Base-by-base conservation (phyloP, 1,140 invertebrate species). In the Neelides sp. region DNA sequence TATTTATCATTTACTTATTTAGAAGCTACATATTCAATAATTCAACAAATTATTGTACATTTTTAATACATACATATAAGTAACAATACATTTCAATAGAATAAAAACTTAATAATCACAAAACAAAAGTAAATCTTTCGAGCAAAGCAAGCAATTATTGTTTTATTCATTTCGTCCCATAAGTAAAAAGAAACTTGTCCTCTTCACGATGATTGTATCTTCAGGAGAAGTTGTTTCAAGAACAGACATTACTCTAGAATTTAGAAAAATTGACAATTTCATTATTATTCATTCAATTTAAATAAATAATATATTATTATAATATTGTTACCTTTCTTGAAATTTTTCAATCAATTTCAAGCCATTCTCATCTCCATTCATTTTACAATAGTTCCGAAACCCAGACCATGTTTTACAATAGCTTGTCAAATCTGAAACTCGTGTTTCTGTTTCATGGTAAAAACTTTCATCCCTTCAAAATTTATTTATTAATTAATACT, bases 321-420 rank as follows among this genome's bases (percentile, higher is more conserved):
- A 27, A 20, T 5, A 17, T 17, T 19, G n/a, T 28, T 47, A 58
- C 56, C 44, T 49, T n/a, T 58, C 35, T 35, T 48, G n/a, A 10
- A 48, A 48, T 17, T 48, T 58, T 2, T 26, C 2, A 19, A 54
- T 28, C 23, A 58, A 23, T 26, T 39, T 4, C 15, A 24, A 13
- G 26, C 47, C 56, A 23, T 37, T 15, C 13, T 44, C 40, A 1
- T 54, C 37, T 23, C 56, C 56, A 51, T 58, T 41, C 5, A 20
- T 20, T 27, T 51, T 48, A 24, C 39, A 37, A 43, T 41, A 58
- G 12, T 51, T 44, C 30, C 49, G 45, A 8, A 24, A 54, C 8
- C 56, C 56, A 20, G 52, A 52, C 56, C 56, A 58, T 1, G 49
- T 58, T 8, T 19, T 42, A 30, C 42, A 41, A 36, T 58, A 58